Conservation (phyloP, 1,140 invertebrate genomes). For the Asbolus verrucosus region DNA sequence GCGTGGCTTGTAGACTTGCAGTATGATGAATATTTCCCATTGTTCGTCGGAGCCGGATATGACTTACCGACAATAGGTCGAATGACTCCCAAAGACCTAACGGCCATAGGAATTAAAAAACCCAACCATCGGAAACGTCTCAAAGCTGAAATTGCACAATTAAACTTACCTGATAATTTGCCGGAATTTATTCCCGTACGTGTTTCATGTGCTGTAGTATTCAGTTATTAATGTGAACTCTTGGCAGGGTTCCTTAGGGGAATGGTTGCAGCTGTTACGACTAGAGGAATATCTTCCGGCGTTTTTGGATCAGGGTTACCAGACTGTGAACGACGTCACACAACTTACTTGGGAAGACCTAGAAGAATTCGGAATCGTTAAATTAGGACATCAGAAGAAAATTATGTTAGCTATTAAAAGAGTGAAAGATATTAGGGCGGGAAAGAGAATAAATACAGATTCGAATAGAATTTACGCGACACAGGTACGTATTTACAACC, state of each 20-base stretch:
- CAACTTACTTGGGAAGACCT: constrained; percentile 99
- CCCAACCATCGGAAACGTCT: constrained; percentile 96
- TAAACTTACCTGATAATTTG: constrained; percentile 93
- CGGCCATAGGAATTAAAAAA: constrained; percentile 92
- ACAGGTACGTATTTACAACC: constrained; percentile 57
- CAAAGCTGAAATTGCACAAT: constrained; percentile 94
- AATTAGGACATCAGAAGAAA: constrained; percentile 98
- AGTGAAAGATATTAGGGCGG: constrained; percentile 92
- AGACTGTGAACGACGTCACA: constrained; percentile 90
- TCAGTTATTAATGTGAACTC: constrained; percentile 39
- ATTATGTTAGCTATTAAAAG: constrained; percentile 96
- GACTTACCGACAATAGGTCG: constrained; percentile 97
- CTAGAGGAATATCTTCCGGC: constrained; percentile 92
- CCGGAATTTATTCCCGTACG: constrained; percentile 92
- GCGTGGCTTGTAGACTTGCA: constrained; percentile 95
- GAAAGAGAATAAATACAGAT: constrained; percentile 80
- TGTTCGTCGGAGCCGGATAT: constrained; percentile 96
- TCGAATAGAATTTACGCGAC: constrained; percentile 69
- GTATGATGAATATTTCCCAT: constrained; percentile 95
- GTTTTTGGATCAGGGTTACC: constrained; percentile 92
- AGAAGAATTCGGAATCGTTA: constrained; percentile 97
- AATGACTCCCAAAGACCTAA: constrained; percentile 97
- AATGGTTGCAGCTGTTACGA: constrained; percentile 91
- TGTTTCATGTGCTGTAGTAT: constrained; percentile 47
- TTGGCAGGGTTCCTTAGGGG: constrained; percentile 86